A percentile compares a stretch with the other conserved stretches of the same genome.
Evolutionary conservation across 1,140 invertebrate species (phyloP).

Genomic region (Saccostrea echinata): DNA sequence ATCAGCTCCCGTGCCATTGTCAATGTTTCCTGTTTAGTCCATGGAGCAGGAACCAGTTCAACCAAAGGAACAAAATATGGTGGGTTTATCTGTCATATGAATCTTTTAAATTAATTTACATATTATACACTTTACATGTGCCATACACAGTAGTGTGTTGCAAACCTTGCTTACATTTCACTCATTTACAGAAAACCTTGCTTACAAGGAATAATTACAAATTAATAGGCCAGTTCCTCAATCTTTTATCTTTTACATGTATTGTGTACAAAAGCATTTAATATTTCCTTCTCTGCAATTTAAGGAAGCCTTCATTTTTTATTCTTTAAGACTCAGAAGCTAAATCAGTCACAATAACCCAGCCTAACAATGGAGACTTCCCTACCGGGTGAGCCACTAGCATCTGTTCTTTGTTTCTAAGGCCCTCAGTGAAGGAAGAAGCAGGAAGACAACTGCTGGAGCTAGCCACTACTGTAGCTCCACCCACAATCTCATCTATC

Average conservation of each 20-base stretch:
- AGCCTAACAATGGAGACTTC: not conserved
- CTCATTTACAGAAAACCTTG: too few relatives aligned
- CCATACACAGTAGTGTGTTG: too few relatives aligned
- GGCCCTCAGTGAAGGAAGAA: slow-evolving; percentile 88
- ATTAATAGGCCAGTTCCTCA: too few relatives aligned
- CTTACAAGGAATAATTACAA: too few relatives aligned
- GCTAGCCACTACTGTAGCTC: slow-evolving; percentile 87
- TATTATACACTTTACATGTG: too few relatives aligned
- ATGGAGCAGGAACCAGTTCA: slow-evolving; percentile 95
- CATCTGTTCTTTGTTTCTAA: slow-evolving; percentile 88
- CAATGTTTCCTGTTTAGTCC: slow-evolving; percentile 87
- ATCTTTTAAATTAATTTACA: not conserved
- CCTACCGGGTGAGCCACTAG: slow-evolving; percentile 93
- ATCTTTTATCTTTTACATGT: too few relatives aligned
- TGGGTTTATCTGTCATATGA: slow-evolving; percentile 88
- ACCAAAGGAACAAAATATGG: slow-evolving; percentile 97
- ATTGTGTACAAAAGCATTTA: too few relatives aligned
- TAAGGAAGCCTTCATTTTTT: too few relatives aligned
- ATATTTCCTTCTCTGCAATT: too few relatives aligned
- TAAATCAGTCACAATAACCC: not conserved
- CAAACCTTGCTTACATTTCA: too few relatives aligned
- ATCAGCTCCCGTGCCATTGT: slow-evolving; percentile 88
- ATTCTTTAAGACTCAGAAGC: too few relatives aligned
- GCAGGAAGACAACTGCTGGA: slow-evolving; percentile 95
- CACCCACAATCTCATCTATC: slow-evolving; percentile 86